Percentiles rank a stretch among this genome's conserved stretches.
Conservation (phyloP, 2,113 vertebrate species). For the Candoia aspera region DNA sequence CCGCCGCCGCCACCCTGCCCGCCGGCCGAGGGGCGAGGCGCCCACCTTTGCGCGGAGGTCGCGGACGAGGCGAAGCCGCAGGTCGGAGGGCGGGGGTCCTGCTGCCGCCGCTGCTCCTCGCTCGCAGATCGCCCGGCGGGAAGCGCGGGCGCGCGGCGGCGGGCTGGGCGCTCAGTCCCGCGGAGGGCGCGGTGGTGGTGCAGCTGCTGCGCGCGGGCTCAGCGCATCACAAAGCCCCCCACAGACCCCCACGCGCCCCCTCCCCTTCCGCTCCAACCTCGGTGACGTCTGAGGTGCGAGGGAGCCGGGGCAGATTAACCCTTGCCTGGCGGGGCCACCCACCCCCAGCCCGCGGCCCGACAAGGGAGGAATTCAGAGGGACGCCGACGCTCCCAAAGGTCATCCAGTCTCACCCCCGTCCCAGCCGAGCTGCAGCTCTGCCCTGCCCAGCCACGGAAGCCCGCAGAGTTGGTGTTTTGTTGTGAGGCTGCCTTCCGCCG, state of each 20-base stretch:
- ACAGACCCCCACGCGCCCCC: constrained; percentile 52
- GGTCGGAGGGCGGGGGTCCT: not conserved
- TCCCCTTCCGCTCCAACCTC: constrained; percentile 63
- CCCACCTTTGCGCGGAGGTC: not conserved
- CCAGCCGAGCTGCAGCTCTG: not conserved
- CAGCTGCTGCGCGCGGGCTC: constrained; percentile 48
- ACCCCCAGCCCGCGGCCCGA: not conserved
- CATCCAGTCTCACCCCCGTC: not conserved
- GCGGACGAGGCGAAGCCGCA: not conserved
- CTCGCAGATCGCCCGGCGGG: not conserved
- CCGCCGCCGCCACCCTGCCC: not conserved
- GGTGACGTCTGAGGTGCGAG: constrained; percentile 68
- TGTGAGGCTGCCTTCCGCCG: not conserved
- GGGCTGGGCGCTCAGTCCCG: not conserved
- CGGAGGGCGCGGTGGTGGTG: not conserved
- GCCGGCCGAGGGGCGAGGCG: not conserved
- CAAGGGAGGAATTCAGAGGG: no score
- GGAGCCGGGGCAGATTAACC: constrained; percentile 66
- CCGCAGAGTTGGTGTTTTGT: not conserved
- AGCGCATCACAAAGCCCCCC: constrained; percentile 69
- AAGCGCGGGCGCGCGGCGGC: not conserved
- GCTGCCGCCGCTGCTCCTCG: not conserved
- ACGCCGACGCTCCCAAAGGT: not conserved
- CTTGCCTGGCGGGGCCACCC: constrained; percentile 40
- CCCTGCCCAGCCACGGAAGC: not conserved